Evolutionary conservation across 2,113 vertebrate species (phyloP), one percentile per base, ranked within the genome.

Genomic region (Planiliza haematocheilus): DNA sequence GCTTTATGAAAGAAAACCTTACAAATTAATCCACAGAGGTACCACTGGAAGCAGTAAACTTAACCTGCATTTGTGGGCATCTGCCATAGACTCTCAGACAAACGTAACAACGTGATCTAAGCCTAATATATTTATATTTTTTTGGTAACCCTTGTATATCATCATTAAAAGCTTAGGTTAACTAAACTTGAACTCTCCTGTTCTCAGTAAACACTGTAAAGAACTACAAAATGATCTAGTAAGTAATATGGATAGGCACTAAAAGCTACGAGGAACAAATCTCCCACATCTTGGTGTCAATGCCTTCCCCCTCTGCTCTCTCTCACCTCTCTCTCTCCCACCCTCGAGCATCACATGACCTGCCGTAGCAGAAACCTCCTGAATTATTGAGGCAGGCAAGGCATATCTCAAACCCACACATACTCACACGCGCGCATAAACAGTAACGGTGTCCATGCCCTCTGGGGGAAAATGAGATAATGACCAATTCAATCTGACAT

Each of bases 371-470:
- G 83, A 86, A 87, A 88, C 76, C 80, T 70, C 49, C 56, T 92
- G 80, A 91, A 91, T 92, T 92, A 92, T 92, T 92, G 81, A 91
- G 86, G 86, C 71, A 67, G 88, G 88, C 85, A 86, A 86, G 88
- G 79, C 77, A 74, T 78, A 65, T 78, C 74, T 88, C 85, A 84
- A 81, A 84, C 50, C 50, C 70, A 51, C 72, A 71, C 70, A 65
- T 80, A 67, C 45, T 7, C 45, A 17, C 69, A 51, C 59, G 39
- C 55, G 68, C 76, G 72, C 79, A 81, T 71, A 86, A 72, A 86
- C 68, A 77, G 81, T 67, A 81, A 88, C 81, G 60, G 50, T 83
- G 85, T 78, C 83, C 42, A 42, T 79, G 68, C 51, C 85, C 86
- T 77, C 60, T 6, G 62, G 85, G 87, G 77, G 42, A 36, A 73